Percentiles rank a stretch among this genome's conserved stretches.
Evolutionary conservation across 2,888 invertebrate species (phyloP).

Genomic region (Apamea crenata): DNA sequence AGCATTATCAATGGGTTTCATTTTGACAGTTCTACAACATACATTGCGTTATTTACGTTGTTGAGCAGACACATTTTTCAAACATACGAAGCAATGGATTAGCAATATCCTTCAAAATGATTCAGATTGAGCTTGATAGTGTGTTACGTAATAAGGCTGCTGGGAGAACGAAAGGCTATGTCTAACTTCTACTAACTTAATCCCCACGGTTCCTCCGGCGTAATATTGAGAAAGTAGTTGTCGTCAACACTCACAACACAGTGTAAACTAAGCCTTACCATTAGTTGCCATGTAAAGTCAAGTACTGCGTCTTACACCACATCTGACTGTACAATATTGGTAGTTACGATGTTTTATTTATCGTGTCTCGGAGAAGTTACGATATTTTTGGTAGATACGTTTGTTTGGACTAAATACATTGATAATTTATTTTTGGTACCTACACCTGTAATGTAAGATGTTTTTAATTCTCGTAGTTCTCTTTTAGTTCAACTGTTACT

Average conservation of each 20-base stretch:
- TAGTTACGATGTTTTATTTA: constrained; percentile 50
- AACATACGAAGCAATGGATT: too few relatives aligned
- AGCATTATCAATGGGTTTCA: too few relatives aligned
- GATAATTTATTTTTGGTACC: neutral
- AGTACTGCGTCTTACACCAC: constrained; percentile 32
- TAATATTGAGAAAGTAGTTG: neutral
- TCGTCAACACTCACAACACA: neutral
- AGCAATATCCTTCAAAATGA: too few relatives aligned
- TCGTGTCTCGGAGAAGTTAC: constrained; percentile 8
- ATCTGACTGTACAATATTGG: constrained; percentile 44
- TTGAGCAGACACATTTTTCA: too few relatives aligned
- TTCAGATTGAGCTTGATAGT: too few relatives aligned
- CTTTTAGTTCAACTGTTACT: neutral
- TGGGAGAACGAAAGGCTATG: neutral
- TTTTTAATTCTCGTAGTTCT: neutral
- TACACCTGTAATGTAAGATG: neutral
- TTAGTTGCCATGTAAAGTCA: constrained; percentile 6
- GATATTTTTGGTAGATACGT: constrained; percentile 4
- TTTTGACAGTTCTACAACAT: too few relatives aligned
- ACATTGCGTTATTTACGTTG: too few relatives aligned
- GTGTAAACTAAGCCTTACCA: neutral
- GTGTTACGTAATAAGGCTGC: too few relatives aligned
- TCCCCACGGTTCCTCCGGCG: neutral
- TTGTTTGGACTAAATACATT: constrained; percentile 27
- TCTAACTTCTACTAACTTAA: neutral